A percentile compares a stretch with the other conserved stretches of the same genome.
Evolutionary conservation across 2,113 vertebrate genomes (phyloP).

Genomic region (Notiomystis cincta): DNA sequence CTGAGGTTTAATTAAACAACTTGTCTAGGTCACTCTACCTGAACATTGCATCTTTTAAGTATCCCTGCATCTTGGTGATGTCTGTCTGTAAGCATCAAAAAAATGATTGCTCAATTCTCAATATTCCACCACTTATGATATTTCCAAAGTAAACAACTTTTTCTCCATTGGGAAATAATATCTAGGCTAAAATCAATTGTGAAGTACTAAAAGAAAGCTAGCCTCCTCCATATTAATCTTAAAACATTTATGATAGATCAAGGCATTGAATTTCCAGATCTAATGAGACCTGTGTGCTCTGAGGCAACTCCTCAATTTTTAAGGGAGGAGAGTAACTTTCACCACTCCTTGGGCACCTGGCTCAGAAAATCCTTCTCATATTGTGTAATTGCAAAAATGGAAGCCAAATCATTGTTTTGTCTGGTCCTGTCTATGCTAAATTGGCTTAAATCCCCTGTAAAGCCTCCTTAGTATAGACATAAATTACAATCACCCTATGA

Average conservation of each 20-base stretch:
- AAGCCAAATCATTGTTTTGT: not conserved
- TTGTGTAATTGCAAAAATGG: not conserved
- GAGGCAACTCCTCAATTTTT: not conserved
- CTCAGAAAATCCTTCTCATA: not conserved
- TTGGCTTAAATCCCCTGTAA: not conserved
- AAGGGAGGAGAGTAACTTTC: not conserved
- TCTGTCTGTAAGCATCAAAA: not conserved
- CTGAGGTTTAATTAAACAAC: not conserved
- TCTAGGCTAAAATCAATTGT: slow-evolving; percentile 42
- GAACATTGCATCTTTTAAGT: not conserved
- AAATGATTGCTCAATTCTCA: slow-evolving; percentile 40
- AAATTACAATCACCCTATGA: not conserved
- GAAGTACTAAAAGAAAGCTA: slow-evolving; percentile 16
- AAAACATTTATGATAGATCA: slow-evolving; percentile 47
- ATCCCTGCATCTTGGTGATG: not conserved
- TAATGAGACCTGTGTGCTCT: not conserved
- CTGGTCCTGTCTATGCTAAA: not conserved
- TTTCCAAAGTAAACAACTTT: slow-evolving; percentile 54
- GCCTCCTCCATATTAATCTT: slow-evolving; percentile 10
- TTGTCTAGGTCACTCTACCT: not conserved
- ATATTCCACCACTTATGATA: slow-evolving; percentile 35
- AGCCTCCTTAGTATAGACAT: not conserved
- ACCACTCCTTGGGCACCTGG: not conserved
- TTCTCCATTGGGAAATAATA: slow-evolving; percentile 60
- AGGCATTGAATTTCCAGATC: not conserved